Base-by-base conservation (phyloP, 92 coral and sea anemone genomes). In the Palythoa caribaeorum region DNA sequence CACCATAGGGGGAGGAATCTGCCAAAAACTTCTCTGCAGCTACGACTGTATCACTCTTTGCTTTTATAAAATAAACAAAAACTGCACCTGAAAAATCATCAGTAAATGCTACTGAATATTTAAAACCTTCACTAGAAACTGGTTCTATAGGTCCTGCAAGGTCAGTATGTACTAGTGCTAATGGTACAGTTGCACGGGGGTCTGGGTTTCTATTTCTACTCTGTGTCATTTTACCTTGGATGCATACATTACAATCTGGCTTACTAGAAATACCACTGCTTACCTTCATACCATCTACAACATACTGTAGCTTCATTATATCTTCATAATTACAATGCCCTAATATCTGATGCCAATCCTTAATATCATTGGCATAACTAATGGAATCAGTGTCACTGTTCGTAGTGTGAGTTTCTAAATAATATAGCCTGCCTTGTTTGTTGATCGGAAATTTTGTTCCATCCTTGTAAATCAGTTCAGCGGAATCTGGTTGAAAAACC, bases 261-360 rank as follows among this genome's bases (percentile, higher is more conserved):
- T 69, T 90, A 54, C 78, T 83, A 38, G 84, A 87, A n/a, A 48
- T 90, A 86, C 77, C 55, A 11, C 39, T 83, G 69, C 66, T 87
- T 73, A 92, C 87, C 80, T 89, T 92, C 92, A 92, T 92, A 44
- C 92, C 94, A 21, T 89, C 88, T 38, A 88, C 94, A 21, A 88
- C 86, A 36, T 51, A 55, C 65, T 79, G 71, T 21, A 71, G 65
- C 83, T 86, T 86, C 83, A 92, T 52, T 17, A 89, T 83, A 76
- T 87, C 91, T 5, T 87, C 84, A 53, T 80, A 76, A 83, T 87
- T 89, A 53, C 92, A 89, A 79, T 89, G 92, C 16, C 92, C 89
- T 73, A 90, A 59, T 47, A 89, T 89, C 73, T 76, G 39, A 79
- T 91, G 91, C 87, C 91, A 88, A 5, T 52, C 80, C 63, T 88